phyloP scores from a whole-genome alignment of 1,140 invertebrate genomes.

The Lucilia cuprina region DNA sequence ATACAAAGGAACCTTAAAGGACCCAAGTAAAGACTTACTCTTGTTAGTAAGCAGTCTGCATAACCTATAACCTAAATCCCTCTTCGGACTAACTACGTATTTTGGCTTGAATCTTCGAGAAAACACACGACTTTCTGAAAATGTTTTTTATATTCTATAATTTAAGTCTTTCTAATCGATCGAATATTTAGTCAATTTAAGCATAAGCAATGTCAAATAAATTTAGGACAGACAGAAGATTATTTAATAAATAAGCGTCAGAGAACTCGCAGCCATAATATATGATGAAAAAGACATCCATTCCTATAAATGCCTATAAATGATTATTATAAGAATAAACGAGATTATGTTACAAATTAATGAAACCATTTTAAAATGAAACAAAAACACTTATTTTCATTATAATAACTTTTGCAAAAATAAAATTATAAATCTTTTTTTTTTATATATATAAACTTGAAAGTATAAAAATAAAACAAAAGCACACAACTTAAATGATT shows the following conservation, averaged over 20 bases:
- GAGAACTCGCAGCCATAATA: slow-evolving; percentile 1
- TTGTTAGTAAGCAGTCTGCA: too few relatives aligned
- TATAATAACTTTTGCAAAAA: too few relatives aligned
- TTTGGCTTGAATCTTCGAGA: too few relatives aligned
- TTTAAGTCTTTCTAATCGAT: background rate
- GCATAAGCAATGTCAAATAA: background rate
- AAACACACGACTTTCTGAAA: too few relatives aligned
- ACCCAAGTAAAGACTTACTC: too few relatives aligned
- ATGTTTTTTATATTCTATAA: background rate
- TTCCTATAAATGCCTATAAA: background rate
- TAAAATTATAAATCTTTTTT: too few relatives aligned
- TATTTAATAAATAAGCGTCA: background rate
- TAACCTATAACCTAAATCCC: too few relatives aligned
- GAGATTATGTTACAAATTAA: background rate
- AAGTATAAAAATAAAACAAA: background rate
- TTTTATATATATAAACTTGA: too few relatives aligned
- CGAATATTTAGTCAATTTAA: background rate
- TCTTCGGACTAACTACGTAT: too few relatives aligned
- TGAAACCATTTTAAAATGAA: background rate
- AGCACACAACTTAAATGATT: background rate
- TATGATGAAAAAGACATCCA: background rate
- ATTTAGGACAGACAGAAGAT: background rate
- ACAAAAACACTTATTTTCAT: background rate
- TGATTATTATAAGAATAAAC: background rate
- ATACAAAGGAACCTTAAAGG: too few relatives aligned